Conservation (phyloP, 2,797 vertebrate genomes). For the Champsocephalus esox region DNA sequence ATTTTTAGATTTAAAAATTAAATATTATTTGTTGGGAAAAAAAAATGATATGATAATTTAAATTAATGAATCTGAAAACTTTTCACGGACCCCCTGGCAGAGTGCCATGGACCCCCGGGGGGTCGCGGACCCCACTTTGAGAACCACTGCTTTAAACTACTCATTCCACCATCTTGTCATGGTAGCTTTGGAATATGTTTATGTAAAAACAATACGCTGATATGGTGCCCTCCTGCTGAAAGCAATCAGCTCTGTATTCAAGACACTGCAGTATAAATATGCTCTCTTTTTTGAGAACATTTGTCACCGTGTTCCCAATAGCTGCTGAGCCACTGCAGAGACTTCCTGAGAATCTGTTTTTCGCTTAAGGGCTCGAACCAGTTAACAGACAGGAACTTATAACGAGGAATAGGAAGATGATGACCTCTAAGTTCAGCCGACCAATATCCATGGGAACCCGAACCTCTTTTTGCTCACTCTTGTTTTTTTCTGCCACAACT, state of each 20-base stretch:
- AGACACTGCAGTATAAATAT: conserved; percentile 10
- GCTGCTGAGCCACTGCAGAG: conserved; percentile 9
- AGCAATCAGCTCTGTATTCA: conserved; percentile 5
- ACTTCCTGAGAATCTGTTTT: conserved; percentile 26
- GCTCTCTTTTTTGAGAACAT: background rate
- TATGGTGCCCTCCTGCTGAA: background rate
- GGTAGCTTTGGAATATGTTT: conserved; percentile 1
- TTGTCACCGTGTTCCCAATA: background rate
- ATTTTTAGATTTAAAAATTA: too few species aligned
- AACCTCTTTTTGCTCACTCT: background rate
- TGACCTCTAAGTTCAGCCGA: conserved; percentile 39
- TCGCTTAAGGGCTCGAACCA: conserved; percentile 24
- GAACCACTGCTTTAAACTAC: background rate
- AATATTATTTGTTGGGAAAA: too few species aligned
- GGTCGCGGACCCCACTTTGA: too few species aligned
- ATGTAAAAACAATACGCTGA: conserved; percentile 33
- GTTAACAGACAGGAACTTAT: conserved; percentile 7
- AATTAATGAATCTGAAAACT: too few species aligned
- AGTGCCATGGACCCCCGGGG: too few species aligned
- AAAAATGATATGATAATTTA: too few species aligned
- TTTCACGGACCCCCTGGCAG: too few species aligned
- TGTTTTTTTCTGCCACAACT: background rate
- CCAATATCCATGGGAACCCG: conserved; percentile 8
- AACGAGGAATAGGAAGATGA: background rate
- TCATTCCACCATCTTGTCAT: background rate